Base-by-base conservation (phyloP, 2,797 vertebrate genomes). In the Denticeps clupeoides region DNA sequence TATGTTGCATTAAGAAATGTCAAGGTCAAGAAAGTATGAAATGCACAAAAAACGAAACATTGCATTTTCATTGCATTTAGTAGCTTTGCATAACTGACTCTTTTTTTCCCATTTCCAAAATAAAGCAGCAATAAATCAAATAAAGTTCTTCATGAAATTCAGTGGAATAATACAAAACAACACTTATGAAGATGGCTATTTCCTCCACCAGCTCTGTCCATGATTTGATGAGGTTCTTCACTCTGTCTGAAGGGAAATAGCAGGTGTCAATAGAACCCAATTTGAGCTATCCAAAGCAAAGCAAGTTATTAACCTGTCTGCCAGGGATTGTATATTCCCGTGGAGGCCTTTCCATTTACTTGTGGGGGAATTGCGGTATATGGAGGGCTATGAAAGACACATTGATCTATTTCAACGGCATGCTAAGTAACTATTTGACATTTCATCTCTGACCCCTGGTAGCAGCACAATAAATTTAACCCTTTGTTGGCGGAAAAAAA, bases 191-290 rank as follows among this genome's bases (percentile, higher is more conserved):
- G 13, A n/a, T n/a, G n/a, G n/a, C n/a, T n/a, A n/a, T n/a, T n/a
- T n/a, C 33, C 43, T 51, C 51, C 56, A 55, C 55, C 52, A 23
- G 33, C 52, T 29, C 16, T 55, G 41, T 48, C 16, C 41, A 53
- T 31, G 38, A 45, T 64, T 56, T 74, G 70, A 81, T 77, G 72
- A 77, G 74, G 68, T 79, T 60, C 49, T 63, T 64, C 41, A 56
- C 13, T 59, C 68, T 65, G 74, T 79, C 74, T 23, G 58, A 60
- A 42, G 38, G 52, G 51, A 71, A 73, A 78, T 72, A 77, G 67
- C 71, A 69, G 71, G 69, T 75, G 71, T 77, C 78, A 80, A 69
- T 77, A 65, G 61, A 77, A 70, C 70, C 65, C 74, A 80, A 75
- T 81, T 75, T 75, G 68, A 62, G 46, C 53, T 21, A 23, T 75